Conservation (phyloP, 2,888 invertebrate species). For the Palloptera scutellata region DNA sequence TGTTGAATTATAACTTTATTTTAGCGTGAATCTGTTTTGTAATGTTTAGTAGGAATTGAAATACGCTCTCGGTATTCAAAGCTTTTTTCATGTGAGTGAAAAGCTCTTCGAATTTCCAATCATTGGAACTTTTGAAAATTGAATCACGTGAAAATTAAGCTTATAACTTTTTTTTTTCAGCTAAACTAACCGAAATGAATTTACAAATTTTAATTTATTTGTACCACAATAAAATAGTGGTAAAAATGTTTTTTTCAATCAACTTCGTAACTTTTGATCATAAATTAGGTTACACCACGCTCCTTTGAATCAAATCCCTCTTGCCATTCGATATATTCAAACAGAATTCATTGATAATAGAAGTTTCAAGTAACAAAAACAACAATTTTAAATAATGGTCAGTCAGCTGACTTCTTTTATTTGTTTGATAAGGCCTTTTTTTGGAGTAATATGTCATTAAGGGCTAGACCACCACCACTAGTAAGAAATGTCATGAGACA, state of each 20-base stretch:
- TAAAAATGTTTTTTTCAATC: not conserved
- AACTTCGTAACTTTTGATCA: not conserved
- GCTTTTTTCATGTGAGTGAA: not conserved
- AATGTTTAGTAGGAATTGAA: too few relatives aligned
- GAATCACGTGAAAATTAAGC: not conserved
- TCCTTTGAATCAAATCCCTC: too few relatives aligned
- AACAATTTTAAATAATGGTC: not conserved
- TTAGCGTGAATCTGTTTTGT: too few relatives aligned
- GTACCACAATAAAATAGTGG: not conserved
- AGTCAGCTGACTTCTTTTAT: not conserved
- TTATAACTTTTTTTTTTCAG: not conserved
- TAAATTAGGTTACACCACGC: too few relatives aligned
- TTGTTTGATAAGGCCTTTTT: not conserved
- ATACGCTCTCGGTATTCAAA: too few relatives aligned
- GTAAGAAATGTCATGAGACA: constrained; percentile 13
- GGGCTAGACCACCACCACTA: constrained; percentile 10
- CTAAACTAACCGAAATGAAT: not conserved
- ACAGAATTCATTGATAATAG: not conserved
- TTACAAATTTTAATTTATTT: not conserved
- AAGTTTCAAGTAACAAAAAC: too few relatives aligned
- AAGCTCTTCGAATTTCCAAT: constrained; percentile 4
- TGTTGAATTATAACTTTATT: not conserved
- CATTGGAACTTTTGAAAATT: not conserved
- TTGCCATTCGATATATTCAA: not conserved
- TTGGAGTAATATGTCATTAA: not conserved